These are phyloP conservation scores for Acinonyx jubatus DNA, from an alignment of 2,113 vertebrate genomes.

Conservation along the genomic window DNA sequence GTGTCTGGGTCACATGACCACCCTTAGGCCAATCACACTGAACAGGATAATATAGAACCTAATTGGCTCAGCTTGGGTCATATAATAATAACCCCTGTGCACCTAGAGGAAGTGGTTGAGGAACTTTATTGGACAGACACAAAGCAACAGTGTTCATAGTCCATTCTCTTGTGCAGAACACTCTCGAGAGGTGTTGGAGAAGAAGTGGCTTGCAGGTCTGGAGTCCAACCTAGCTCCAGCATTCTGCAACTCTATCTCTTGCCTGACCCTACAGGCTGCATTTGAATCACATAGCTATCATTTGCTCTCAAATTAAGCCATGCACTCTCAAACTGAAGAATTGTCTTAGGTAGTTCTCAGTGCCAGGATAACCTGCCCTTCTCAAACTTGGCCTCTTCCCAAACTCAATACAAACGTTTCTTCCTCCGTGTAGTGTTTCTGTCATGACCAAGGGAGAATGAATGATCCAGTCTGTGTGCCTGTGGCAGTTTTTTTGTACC, in stretches of 20 bases:
- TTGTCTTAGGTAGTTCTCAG: neutral
- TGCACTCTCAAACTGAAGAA: neutral
- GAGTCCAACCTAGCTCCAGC: neutral
- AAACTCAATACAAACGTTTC: neutral
- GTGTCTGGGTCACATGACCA: neutral
- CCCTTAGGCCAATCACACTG: neutral
- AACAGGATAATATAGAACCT: neutral
- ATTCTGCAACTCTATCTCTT: neutral
- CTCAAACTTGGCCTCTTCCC: neutral
- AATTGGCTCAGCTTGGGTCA: neutral
- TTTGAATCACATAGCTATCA: neutral
- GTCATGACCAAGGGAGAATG: neutral
- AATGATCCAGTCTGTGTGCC: neutral
- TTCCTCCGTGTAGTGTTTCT: neutral
- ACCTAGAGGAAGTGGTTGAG: neutral
- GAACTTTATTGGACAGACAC: neutral
- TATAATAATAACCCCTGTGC: neutral
- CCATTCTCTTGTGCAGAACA: neutral
- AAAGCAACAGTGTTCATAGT: neutral
- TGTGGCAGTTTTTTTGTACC: neutral
- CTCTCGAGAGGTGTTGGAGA: neutral
- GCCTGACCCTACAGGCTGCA: neutral
- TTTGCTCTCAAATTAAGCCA: neutral
- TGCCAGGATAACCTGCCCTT: neutral
- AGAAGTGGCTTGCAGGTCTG: neutral